Evolutionary conservation across 2,113 vertebrate species (phyloP).

Genomic region (Hyaena hyaena): DNA sequence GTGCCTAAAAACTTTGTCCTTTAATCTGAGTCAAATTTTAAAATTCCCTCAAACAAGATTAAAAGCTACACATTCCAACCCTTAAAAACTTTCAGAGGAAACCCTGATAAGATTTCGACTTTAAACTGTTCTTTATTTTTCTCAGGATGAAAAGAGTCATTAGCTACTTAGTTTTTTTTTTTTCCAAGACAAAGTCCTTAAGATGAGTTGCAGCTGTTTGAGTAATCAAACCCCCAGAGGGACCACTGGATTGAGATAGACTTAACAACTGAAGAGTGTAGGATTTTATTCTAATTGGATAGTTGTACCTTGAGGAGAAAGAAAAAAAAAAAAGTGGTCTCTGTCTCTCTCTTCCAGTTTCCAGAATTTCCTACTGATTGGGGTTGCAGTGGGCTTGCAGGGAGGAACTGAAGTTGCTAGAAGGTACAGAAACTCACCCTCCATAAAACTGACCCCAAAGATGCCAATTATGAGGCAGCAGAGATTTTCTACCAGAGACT

Average conservation of each 20-base stretch:
- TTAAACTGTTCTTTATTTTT: slow-evolving; percentile 59
- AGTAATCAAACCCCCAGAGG: slow-evolving; percentile 27
- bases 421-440: neutral
- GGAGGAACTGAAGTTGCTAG: neutral
- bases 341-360: neutral
- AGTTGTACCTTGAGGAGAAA: neutral
- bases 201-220: slow-evolving; percentile 62
- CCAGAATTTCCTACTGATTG: slow-evolving; percentile 15
- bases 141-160: slow-evolving; percentile 19
- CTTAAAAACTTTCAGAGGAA: slow-evolving; percentile 60
- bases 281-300: neutral
- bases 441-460: neutral
- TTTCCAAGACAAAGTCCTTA: slow-evolving; percentile 57
- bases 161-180: slow-evolving; percentile 28
- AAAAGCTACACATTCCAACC: slow-evolving; percentile 41
- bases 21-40: slow-evolving; percentile 47
- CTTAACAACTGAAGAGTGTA: neutral
- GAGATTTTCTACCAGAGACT: neutral
- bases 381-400: neutral
- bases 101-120: slow-evolving; percentile 46
- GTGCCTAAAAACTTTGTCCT: slow-evolving; percentile 18
- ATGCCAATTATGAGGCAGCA: neutral
- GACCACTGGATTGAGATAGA: neutral
- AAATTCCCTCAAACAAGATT: slow-evolving; percentile 50
- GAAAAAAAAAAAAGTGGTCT: neutral